Percentiles rank a stretch among this genome's conserved stretches.
Evolutionary conservation across 2,113 vertebrate species (phyloP).

Genomic region (Cisticola juncidis): DNA sequence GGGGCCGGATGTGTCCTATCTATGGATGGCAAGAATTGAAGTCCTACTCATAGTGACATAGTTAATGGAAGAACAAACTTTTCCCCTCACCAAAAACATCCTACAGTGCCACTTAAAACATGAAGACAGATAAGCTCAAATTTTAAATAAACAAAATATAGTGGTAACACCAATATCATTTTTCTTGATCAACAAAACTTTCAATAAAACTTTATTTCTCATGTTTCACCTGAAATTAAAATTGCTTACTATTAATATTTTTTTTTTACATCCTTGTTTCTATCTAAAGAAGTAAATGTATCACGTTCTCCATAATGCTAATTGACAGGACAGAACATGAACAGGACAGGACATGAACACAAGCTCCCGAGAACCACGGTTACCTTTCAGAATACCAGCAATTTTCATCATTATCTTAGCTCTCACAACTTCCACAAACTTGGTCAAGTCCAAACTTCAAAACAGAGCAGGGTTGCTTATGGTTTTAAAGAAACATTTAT

Average conservation of each 20-base stretch:
- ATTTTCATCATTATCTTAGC: neutral
- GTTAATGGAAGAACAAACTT: neutral
- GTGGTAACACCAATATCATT: too few species aligned
- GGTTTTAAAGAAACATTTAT: neutral
- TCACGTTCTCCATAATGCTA: neutral
- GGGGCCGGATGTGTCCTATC: fast-evolving
- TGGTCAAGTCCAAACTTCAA: neutral
- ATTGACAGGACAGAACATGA: neutral
- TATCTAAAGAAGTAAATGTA: neutral
- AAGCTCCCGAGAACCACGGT: neutral
- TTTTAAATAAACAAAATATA: neutral
- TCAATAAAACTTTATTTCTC: neutral
- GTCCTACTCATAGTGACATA: neutral
- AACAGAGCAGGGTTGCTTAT: neutral
- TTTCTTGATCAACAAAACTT: neutral
- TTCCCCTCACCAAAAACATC: neutral
- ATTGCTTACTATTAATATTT: neutral
- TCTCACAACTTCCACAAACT: neutral
- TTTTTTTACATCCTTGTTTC: neutral
- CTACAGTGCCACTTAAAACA: neutral
- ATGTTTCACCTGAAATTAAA: neutral
- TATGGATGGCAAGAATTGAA: neutral
- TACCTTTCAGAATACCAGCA: neutral
- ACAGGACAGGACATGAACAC: neutral
- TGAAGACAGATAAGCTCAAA: neutral